phyloP scores from a whole-genome alignment of 2,797 vertebrate genomes.

The Neomorphus geoffroyi region DNA sequence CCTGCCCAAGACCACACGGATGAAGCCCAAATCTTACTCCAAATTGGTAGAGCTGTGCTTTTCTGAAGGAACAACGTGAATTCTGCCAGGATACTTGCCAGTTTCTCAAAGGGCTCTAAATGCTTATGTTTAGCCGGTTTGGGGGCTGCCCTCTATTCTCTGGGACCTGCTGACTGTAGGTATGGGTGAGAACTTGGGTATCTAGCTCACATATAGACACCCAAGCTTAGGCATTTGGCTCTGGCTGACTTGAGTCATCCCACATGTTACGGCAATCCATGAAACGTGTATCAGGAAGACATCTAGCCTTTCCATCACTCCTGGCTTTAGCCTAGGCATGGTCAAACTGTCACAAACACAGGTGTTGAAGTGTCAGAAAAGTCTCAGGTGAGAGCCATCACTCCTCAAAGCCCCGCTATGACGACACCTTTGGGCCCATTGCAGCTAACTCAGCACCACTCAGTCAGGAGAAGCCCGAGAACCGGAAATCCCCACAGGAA shows the following conservation, averaged over 20 bases:
- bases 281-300: neutral
- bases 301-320: neutral
- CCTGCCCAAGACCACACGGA: neutral
- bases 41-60: neutral
- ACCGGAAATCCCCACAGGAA: neutral
- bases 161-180: neutral
- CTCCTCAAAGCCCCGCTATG: rapidly evolving
- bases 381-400: neutral
- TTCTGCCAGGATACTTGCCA: neutral
- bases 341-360: neutral
- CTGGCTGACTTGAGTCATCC: neutral
- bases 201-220: rapidly evolving
- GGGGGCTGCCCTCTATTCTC: neutral
- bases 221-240: neutral
- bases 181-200: neutral
- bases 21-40: neutral
- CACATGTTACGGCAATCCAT: neutral
- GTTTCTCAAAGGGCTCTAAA: neutral
- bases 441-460: neutral
- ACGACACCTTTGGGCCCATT: rapidly evolving
- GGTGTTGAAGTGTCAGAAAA: neutral
- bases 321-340: neutral
- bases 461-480: neutral
- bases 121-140: neutral
- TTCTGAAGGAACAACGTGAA: neutral